phyloP scores from a whole-genome alignment of 2,888 invertebrate species.

The Saturnia pavonia region DNA sequence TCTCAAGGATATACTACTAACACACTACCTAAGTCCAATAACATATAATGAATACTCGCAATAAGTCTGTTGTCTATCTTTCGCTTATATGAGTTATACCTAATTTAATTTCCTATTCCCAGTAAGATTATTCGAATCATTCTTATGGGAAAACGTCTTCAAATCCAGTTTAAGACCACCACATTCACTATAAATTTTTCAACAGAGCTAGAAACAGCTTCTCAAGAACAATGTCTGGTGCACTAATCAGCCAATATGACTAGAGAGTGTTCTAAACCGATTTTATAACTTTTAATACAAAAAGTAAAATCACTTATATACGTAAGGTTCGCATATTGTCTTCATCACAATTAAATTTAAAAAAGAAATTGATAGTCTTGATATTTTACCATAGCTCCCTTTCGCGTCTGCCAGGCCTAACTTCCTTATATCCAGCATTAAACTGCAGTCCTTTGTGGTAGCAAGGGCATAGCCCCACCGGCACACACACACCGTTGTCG shows the following conservation, averaged over 20 bases:
- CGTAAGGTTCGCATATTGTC: no score
- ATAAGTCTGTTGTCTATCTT: neutral
- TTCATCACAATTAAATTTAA: no score
- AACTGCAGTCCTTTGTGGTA: slow-evolving; percentile 87
- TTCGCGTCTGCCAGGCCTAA: slow-evolving; percentile 85
- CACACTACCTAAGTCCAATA: neutral
- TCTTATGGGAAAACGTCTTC: no score
- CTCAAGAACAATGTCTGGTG: neutral
- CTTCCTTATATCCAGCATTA: slow-evolving; percentile 88
- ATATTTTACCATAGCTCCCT: slow-evolving; percentile 86
- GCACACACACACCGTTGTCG: slow-evolving; percentile 87
- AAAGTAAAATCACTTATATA: no score
- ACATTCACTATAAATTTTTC: no score
- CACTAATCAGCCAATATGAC: neutral
- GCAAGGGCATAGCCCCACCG: slow-evolving; percentile 89
- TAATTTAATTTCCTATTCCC: no score
- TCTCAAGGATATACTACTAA: neutral
- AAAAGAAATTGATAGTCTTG: neutral
- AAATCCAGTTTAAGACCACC: no score
- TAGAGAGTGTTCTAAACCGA: neutral
- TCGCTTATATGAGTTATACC: no score
- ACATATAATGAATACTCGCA: neutral
- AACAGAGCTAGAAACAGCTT: neutral
- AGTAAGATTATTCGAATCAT: no score
- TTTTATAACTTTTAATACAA: neutral